Conservation (phyloP, 2,888 invertebrate genomes). For the Andrena fulva region DNA sequence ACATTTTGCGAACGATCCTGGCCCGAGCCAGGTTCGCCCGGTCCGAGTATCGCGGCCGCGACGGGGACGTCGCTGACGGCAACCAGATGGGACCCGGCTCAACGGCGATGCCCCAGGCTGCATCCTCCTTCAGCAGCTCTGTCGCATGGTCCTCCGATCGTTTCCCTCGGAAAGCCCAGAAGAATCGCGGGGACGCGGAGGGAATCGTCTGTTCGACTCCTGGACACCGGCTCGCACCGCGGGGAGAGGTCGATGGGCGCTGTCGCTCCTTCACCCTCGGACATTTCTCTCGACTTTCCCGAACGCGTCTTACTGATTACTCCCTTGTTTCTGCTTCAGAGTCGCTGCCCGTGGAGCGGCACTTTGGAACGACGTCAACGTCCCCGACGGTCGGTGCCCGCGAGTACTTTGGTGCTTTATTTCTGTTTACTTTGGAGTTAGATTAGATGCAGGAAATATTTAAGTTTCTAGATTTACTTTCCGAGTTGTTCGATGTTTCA, state of each 20-base stretch:
- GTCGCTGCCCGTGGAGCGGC: not conserved
- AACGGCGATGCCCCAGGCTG: constrained; percentile 58
- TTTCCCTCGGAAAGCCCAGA: not conserved
- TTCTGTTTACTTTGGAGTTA: not conserved
- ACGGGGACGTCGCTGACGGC: constrained; percentile 7
- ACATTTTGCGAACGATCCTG: constrained; percentile 76
- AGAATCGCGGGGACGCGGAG: not conserved
- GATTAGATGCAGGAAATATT: not conserved
- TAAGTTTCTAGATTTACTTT: constrained; percentile 17
- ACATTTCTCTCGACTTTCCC: constrained; percentile 27
- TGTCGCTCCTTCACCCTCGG: not conserved
- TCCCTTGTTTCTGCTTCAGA: not conserved
- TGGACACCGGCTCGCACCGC: constrained; percentile 21
- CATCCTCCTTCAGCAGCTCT: constrained; percentile 59
- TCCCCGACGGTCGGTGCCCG: not conserved
- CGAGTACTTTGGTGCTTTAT: not conserved
- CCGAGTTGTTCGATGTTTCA: constrained; percentile 8
- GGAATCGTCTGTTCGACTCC: constrained; percentile 6
- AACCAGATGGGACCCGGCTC: constrained; percentile 53
- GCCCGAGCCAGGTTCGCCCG: constrained; percentile 14
- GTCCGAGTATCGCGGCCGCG: too few relatives aligned
- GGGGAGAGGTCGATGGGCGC: constrained; percentile 15
- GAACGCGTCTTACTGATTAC: not conserved
- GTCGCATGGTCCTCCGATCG: constrained; percentile 37
- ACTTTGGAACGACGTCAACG: not conserved